Base-by-base conservation (phyloP, 1,140 invertebrate species). In the Caenorhabditis tropicalis region DNA sequence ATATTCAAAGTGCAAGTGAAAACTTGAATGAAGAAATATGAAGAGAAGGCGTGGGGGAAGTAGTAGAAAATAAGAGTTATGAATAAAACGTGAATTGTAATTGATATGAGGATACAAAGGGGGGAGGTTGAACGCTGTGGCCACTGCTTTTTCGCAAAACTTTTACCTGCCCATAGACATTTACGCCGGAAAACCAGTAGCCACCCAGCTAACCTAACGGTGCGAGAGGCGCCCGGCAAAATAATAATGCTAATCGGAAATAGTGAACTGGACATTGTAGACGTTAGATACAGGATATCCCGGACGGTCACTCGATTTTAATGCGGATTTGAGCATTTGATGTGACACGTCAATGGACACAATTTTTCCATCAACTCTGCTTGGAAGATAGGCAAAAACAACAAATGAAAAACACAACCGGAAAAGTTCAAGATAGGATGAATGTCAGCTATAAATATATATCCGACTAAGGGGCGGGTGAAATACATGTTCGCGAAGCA, bases 181-280 rank as follows among this genome's bases (percentile, higher is more conserved):
- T 74, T 74, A 74, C 36, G 36, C 65, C 65, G 58, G 65, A 74
- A 74, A 74, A 74, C 65, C 65, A 74, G 65, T 74, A 74, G 65
- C 36, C 65, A 43, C n/a, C 21, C 65, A 29, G 65, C 36, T 43
- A 24, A 74, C 65, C 65, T 74, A 43, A 74, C 65, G 65, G 65
- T 74, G 65, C 65, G 65, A 65, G 65, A 74, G 65, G 65, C 19
- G 60, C 19, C 31, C 33, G 60, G 60, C 33, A 74, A 74, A 74
- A 74, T 74, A 74, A 74, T 74, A 74, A 74, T 74, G 65, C 65
- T 74, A 74, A 74, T 74, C 65, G 65, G 36, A 74, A 74, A 74
- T 43, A 24, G 65, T 74, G 65, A 24, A 74, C 36, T 43, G 65
- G 65, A 43, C 65, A 46, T 43, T 43, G 36, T 39, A 74, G 65